phyloP scores from a whole-genome alignment of 2,888 invertebrate genomes.

The Ormia ochracea region DNA sequence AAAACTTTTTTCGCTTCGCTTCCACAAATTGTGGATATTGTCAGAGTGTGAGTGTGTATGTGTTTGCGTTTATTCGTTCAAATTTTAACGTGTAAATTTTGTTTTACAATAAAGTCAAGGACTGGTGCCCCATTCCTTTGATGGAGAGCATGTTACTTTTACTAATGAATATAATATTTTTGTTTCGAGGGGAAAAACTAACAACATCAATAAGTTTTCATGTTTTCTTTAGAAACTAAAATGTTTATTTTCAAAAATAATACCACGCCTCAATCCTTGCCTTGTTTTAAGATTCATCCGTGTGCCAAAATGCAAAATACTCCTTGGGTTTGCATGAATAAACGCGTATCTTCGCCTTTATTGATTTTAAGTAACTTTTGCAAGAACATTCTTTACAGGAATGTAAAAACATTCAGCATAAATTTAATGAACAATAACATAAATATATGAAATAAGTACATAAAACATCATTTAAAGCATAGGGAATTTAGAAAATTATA shows the following conservation, averaged over 20 bases:
- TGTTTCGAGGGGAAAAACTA: constrained; percentile 55
- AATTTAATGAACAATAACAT: no score
- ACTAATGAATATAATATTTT: constrained; percentile 69
- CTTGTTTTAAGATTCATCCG: background rate
- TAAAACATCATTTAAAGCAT: no score
- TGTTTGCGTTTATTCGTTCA: background rate
- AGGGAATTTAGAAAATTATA: no score
- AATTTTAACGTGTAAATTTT: constrained; percentile 44
- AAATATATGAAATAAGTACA: no score
- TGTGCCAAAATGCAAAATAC: background rate
- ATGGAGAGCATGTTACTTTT: constrained; percentile 53
- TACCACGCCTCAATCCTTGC: background rate
- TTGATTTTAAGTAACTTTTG: background rate
- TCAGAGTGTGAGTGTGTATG: background rate
- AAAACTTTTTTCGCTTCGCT: constrained; percentile 29
- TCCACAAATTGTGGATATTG: background rate
- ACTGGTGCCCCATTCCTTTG: constrained; percentile 48
- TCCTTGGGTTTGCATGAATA: background rate
- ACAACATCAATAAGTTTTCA: constrained; percentile 56
- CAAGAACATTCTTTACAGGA: no score
- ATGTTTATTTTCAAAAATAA: constrained; percentile 35
- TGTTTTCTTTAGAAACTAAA: constrained; percentile 37
- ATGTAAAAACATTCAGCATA: no score
- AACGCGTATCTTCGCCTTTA: background rate
- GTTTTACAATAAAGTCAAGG: constrained; percentile 15